phyloP scores from a whole-genome alignment of 1,140 invertebrate genomes.

The Agraylea sexmaculata region DNA sequence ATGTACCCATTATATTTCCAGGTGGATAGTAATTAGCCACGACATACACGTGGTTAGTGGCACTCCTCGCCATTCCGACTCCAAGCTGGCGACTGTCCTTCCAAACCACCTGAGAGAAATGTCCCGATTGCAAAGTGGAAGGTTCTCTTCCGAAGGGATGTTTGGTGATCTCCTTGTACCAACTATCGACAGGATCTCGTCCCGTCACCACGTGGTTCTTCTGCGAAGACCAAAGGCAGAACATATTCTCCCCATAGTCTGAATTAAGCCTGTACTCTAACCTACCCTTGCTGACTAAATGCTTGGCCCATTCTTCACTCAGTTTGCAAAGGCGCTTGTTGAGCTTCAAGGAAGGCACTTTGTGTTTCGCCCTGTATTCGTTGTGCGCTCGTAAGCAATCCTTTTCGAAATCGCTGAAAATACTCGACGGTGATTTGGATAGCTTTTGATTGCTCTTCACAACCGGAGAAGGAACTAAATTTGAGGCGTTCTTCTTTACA shows the following conservation, averaged over 20 bases:
- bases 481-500: too few relatives aligned
- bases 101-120: conserved; percentile 75
- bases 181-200: conserved; percentile 60
- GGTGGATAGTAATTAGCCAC: conserved; percentile 80
- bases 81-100: conserved; percentile 62
- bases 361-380: conserved; percentile 57
- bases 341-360: conserved; percentile 53
- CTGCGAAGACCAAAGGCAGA: conserved; percentile 60
- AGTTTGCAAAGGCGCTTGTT: conserved; percentile 59
- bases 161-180: conserved; percentile 51
- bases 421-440: not conserved
- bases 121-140: conserved; percentile 52
- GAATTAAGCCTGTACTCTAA: conserved; percentile 64
- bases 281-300: conserved; percentile 49
- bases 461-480: too few relatives aligned
- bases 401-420: conserved; percentile 35
- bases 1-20: conserved; percentile 73
- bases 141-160: conserved; percentile 53
- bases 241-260: conserved; percentile 75
- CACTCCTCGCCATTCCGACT: conserved; percentile 57
- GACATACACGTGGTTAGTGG: conserved; percentile 62
- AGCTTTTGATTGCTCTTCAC: too few relatives aligned
- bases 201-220: conserved; percentile 55
- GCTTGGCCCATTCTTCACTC: conserved; percentile 72
- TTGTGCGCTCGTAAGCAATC: conserved; percentile 66